Evolutionary conservation across 2,113 vertebrate genomes (phyloP).

Genomic region (Corynorhinus townsendii): DNA sequence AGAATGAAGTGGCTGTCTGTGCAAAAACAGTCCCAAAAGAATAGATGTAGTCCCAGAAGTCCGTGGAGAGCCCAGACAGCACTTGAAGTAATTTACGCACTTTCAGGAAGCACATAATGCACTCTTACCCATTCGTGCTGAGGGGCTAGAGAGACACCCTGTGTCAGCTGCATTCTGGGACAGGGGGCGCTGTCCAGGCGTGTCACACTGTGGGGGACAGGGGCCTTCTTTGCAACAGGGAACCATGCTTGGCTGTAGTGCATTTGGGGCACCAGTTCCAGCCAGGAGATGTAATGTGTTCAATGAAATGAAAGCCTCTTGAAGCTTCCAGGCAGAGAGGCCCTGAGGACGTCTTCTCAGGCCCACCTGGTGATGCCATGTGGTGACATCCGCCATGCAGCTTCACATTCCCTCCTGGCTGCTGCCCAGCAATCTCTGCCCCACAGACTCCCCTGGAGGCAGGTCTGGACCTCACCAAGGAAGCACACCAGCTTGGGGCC

Average conservation of each 20-base stretch:
- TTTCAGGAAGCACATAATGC: not conserved
- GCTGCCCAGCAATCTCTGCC: not conserved
- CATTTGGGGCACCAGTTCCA: not conserved
- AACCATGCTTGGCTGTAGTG: not conserved
- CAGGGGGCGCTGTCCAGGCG: too few species aligned
- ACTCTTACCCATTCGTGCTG: not conserved
- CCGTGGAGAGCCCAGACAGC: not conserved
- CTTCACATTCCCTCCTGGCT: not conserved
- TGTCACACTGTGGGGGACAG: rapidly evolving
- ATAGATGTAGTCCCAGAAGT: not conserved
- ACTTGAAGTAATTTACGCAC: not conserved
- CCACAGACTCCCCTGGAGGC: not conserved
- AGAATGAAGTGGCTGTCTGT: not conserved
- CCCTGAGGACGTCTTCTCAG: not conserved
- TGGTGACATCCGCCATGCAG: not conserved
- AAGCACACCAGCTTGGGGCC: not conserved
- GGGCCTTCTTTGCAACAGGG: not conserved
- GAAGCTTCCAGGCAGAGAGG: not conserved
- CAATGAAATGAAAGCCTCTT: not conserved
- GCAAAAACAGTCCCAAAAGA: not conserved
- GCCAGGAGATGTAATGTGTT: not conserved
- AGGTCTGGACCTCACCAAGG: not conserved
- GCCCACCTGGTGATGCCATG: not conserved
- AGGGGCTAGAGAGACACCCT: not conserved
- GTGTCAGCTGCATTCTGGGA: not conserved